phyloP scores from a whole-genome alignment of 2,888 invertebrate species.

The Nemotelus nigrinus region DNA sequence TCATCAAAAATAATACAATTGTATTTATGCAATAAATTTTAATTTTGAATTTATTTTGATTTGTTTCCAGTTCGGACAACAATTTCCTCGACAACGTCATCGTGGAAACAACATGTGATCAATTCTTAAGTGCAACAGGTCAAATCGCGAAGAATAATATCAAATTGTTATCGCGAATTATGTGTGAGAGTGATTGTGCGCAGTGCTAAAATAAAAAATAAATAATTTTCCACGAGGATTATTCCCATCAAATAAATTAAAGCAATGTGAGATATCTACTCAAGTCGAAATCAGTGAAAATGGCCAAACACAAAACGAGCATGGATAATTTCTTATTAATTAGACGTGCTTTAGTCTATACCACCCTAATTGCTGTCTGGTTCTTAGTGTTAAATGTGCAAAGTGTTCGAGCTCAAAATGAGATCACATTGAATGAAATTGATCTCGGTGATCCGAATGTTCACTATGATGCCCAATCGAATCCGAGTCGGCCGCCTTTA shows the following conservation, averaged over 20 bases:
- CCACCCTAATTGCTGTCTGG: neutral
- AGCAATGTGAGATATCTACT: constrained; percentile 33
- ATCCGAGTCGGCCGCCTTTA: constrained; percentile 7
- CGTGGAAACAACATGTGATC: neutral
- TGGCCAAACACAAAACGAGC: constrained; percentile 38
- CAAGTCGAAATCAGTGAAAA: constrained; percentile 21
- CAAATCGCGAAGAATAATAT: neutral
- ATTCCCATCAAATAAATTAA: neutral
- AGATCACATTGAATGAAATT: constrained; percentile 47
- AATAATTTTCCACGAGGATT: neutral
- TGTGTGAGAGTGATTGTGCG: constrained; percentile 16
- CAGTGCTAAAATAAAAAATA: constrained; percentile 1
- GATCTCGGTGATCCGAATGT: constrained; percentile 44
- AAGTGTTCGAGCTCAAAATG: constrained; percentile 24
- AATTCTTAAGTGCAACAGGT: too few species aligned
- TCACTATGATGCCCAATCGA: constrained; percentile 33
- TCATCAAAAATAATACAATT: neutral
- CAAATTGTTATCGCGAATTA: neutral
- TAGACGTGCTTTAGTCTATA: constrained; percentile 23
- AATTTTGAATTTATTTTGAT: neutral
- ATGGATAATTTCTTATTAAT: neutral
- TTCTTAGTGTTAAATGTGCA: constrained; percentile 15
- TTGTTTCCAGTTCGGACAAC: neutral
- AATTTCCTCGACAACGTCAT: neutral
- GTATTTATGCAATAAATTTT: neutral